Evolutionary conservation across 2,888 invertebrate species (phyloP), one percentile per base, ranked within the genome.

Genomic region (Cheilosia urbana): DNA sequence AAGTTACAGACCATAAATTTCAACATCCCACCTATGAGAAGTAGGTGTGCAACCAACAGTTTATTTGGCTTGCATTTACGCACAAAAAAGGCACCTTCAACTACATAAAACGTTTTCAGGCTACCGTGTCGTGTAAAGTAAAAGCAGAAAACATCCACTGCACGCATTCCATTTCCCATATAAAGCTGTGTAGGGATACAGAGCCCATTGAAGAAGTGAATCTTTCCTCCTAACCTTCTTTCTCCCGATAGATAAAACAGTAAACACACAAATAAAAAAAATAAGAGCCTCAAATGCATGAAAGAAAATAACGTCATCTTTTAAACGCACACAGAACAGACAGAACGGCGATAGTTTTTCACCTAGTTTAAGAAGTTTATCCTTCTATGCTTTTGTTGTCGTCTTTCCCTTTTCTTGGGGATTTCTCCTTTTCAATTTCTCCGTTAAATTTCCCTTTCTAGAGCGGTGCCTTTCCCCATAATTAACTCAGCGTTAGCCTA

Each of bases 291-390:
- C 19, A 2, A 68, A 51, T 57, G 58, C 69, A 71, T 37, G 6
- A 30, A 13, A 37, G 17, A 40, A 66, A 66, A n/a, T 19, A 55
- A 45, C 5, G 60, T 65, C 75, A 79, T 84, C 47, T 84, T 71
- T 42, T 27, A 79, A 73, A 45, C 58, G 73, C 49, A 58, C 47
- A 42, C 42, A 42, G 34, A 71, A 47, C 60, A 75, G 80, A 84
- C 84, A 69, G 79, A 76, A 76, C 75, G 76, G 79, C 62, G 85
- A 85, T 81, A 85, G 85, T 85, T 85, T 83, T 85, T 85, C 85
- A 85, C 85, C 85, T 81, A 81, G 62, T 81, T 37, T 81, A 85
- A 85, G 85, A 85, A 85, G 80, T 85, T 85, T 66, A 81, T 71
- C 76, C 77, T 66, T 81, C 63, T 85, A 45, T 60, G 57, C 45